These are phyloP conservation scores for Hofmannophila pseudospretella DNA, from an alignment of 2,888 invertebrate genomes.

Conservation along the genomic window DNA sequence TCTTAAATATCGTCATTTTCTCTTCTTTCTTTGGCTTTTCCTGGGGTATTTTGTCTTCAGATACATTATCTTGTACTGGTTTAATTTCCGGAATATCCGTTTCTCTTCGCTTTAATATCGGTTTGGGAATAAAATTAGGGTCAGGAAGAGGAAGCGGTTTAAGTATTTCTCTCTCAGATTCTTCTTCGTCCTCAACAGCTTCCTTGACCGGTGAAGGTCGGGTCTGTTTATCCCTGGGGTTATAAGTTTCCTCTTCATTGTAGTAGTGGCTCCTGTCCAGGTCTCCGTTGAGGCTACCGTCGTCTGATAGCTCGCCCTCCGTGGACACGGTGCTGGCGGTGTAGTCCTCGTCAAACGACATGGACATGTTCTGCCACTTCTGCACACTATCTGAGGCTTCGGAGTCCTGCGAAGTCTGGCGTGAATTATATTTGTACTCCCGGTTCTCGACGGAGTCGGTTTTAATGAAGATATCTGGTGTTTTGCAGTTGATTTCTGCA, in stretches of 20 bases:
- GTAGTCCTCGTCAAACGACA: constrained; percentile 78
- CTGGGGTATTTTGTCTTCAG: constrained; percentile 27
- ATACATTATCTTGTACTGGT: constrained; percentile 19
- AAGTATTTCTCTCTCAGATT: constrained; percentile 77
- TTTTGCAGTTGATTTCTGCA: constrained; percentile 2
- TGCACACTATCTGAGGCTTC: constrained; percentile 44
- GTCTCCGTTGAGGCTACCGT: constrained; percentile 58
- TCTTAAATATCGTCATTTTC: constrained; percentile 57
- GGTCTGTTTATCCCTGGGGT: constrained; percentile 78
- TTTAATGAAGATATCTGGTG: constrained; percentile 50
- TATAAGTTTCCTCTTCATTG: constrained; percentile 82
- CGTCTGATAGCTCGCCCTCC: constrained; percentile 62
- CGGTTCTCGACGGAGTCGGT: constrained; percentile 49
- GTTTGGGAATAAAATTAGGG: constrained; percentile 86
- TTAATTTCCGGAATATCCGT: constrained; percentile 38
- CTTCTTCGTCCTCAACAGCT: constrained; percentile 53
- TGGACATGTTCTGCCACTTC: constrained; percentile 66
- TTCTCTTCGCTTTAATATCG: constrained; percentile 83
- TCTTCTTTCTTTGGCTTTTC: constrained; percentile 50
- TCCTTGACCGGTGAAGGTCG: constrained; percentile 40
- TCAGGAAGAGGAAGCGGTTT: constrained; percentile 81
- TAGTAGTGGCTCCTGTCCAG: constrained; percentile 46
- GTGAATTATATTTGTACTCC: constrained; percentile 37
- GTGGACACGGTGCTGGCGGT: constrained; percentile 81
- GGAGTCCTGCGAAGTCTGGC: constrained; percentile 45